These are phyloP conservation scores for Ctenicera cuprea DNA, from an alignment of 2,888 invertebrate genomes.

Conservation along the genomic window DNA sequence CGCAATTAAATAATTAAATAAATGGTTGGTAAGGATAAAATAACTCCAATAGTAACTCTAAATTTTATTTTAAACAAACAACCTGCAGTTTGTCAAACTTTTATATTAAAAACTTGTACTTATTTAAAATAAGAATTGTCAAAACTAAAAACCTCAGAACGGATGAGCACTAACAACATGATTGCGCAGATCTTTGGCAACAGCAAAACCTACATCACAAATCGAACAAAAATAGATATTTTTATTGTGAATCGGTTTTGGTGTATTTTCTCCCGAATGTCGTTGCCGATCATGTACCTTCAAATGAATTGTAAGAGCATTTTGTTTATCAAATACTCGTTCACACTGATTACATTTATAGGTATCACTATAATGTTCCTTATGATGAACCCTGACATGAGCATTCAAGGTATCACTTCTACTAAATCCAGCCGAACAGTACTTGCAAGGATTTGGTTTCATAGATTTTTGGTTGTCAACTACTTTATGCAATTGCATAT, in stretches of 20 bases:
- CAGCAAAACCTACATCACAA: constrained; percentile 72
- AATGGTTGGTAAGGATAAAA: too few relatives aligned
- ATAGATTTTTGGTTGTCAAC: constrained; percentile 64
- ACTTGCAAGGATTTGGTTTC: constrained; percentile 74
- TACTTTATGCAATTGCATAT: constrained; percentile 74
- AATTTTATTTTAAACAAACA: too few relatives aligned
- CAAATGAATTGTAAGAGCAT: constrained; percentile 78
- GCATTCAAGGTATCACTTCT: constrained; percentile 78
- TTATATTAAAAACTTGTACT: background rate
- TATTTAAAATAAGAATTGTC: constrained; percentile 4
- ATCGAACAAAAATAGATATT: constrained; percentile 75
- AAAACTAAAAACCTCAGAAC: constrained; percentile 59
- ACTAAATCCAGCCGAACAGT: constrained; percentile 79
- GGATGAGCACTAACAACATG: constrained; percentile 70
- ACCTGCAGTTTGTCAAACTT: background rate
- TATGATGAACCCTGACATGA: constrained; percentile 79
- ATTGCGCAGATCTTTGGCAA: constrained; percentile 68
- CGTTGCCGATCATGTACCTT: constrained; percentile 77
- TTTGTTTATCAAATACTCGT: constrained; percentile 78
- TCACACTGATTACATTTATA: constrained; percentile 80
- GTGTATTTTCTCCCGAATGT: constrained; percentile 45
- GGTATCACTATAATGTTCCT: constrained; percentile 70
- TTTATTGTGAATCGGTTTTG: constrained; percentile 62
- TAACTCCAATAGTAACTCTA: too few relatives aligned
- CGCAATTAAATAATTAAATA: too few relatives aligned